phyloP scores from a whole-genome alignment of 2,888 invertebrate genomes.

The Biston betularia region DNA sequence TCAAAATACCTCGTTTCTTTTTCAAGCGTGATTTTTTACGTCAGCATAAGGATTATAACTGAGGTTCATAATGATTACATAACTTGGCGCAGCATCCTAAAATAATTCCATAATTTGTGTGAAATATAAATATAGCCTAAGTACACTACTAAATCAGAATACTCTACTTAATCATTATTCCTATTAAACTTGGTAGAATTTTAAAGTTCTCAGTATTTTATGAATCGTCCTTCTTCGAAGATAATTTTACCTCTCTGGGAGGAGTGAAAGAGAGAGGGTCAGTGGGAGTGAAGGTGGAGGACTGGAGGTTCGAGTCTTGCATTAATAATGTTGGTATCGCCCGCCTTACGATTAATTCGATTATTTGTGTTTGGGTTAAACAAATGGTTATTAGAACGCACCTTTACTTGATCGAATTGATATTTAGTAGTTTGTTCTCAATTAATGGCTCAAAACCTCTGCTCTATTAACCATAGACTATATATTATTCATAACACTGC shows the following conservation, averaged over 20 bases:
- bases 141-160: not conserved
- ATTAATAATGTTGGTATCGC: constrained; percentile 86
- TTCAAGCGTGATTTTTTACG: no score
- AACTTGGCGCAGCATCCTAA: no score
- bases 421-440: constrained; percentile 27
- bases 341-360: constrained; percentile 82
- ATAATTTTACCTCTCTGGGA: constrained; percentile 44
- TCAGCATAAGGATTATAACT: no score
- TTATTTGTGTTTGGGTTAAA: constrained; percentile 76
- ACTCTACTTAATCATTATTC: not conserved
- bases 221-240: constrained; percentile 61
- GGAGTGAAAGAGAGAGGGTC: constrained; percentile 31
- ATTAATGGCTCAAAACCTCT: not conserved
- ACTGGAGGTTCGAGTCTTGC: constrained; percentile 71
- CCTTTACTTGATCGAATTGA: constrained; percentile 42
- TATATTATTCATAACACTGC: not conserved
- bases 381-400: constrained; percentile 45
- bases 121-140: no score
- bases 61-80: no score
- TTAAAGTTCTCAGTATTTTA: constrained; percentile 32
- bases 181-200: not conserved
- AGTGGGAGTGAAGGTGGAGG: constrained; percentile 52
- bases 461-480: no score
- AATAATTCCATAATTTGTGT: no score
- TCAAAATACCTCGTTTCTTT: no score